Conservation (phyloP, 2,888 invertebrate species). For the Keiferia lycopersicella region DNA sequence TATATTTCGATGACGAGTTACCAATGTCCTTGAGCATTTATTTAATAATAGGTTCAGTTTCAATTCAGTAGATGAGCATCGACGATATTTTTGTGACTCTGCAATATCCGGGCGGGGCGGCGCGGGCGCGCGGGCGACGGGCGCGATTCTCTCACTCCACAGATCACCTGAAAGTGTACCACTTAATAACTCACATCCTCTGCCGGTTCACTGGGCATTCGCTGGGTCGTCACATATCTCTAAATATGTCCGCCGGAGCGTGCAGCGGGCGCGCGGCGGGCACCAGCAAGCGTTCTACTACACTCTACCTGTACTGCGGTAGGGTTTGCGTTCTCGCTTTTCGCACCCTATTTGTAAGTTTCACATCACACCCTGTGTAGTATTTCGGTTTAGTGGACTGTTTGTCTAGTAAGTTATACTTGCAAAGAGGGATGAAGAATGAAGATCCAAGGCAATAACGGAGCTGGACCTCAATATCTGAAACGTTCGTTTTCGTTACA, state of each 20-base stretch:
- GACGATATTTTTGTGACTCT: constrained; percentile 32
- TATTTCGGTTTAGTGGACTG: no score
- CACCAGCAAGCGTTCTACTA: constrained; percentile 35
- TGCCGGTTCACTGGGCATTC: constrained; percentile 78
- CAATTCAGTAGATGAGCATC: background rate
- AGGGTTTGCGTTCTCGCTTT: constrained; percentile 24
- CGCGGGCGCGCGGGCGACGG: constrained; percentile 35
- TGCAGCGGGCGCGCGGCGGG: constrained; percentile 39
- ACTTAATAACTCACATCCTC: constrained; percentile 80
- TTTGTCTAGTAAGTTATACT: no score
- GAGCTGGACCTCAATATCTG: no score
- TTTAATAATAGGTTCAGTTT: no score
- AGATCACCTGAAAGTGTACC: constrained; percentile 80
- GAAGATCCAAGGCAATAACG: no score
- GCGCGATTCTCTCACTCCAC: constrained; percentile 78
- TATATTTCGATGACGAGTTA: no score
- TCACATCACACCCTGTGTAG: no score
- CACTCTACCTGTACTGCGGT: constrained; percentile 47
- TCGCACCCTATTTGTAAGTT: background rate
- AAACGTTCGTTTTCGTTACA: no score
- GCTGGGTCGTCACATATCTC: constrained; percentile 80
- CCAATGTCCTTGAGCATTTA: no score
- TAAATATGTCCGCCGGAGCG: constrained; percentile 76
- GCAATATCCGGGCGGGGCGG: constrained; percentile 28
- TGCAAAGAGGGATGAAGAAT: no score